These are phyloP conservation scores for Helicorthomorpha holstii DNA, from an alignment of 1,140 invertebrate species.

Conservation along the genomic window DNA sequence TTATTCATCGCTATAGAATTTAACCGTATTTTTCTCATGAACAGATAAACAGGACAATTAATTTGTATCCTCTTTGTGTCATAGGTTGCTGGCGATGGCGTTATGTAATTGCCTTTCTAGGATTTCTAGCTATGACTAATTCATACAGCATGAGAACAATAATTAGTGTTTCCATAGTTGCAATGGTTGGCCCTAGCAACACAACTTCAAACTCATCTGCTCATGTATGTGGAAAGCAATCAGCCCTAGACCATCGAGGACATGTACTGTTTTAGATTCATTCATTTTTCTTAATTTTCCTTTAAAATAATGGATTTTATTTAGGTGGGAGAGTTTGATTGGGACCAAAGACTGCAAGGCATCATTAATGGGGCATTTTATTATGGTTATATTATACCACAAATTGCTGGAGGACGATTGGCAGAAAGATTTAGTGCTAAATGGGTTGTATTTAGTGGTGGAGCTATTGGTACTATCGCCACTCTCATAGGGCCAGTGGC, in stretches of 20 bases:
- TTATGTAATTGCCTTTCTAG: neutral
- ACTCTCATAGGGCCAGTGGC: conserved; percentile 48
- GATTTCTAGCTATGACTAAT: neutral
- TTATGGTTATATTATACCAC: conserved; percentile 53
- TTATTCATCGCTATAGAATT: too few relatives aligned
- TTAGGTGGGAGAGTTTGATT: conserved; percentile 18
- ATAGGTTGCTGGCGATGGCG: neutral
- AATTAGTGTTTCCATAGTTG: conserved; percentile 1
- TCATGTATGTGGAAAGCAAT: neutral
- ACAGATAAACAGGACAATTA: neutral
- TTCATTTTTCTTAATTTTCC: neutral
- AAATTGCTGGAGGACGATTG: conserved; percentile 39
- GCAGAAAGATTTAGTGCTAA: conserved; percentile 56
- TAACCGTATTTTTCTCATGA: too few relatives aligned
- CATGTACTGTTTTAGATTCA: neutral
- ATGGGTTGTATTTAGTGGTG: conserved; percentile 40
- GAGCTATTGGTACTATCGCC: conserved; percentile 57
- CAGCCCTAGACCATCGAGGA: neutral
- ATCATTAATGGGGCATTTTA: conserved; percentile 49
- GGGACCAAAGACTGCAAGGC: conserved; percentile 22
- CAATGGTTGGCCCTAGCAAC: neutral
- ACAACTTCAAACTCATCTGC: neutral
- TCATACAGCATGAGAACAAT: conserved; percentile 1
- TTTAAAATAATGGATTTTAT: neutral
- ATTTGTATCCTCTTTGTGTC: neutral